Evolutionary conservation across 2,888 invertebrate species (phyloP).

Genomic region (Gastracanthus pulcherrimus): DNA sequence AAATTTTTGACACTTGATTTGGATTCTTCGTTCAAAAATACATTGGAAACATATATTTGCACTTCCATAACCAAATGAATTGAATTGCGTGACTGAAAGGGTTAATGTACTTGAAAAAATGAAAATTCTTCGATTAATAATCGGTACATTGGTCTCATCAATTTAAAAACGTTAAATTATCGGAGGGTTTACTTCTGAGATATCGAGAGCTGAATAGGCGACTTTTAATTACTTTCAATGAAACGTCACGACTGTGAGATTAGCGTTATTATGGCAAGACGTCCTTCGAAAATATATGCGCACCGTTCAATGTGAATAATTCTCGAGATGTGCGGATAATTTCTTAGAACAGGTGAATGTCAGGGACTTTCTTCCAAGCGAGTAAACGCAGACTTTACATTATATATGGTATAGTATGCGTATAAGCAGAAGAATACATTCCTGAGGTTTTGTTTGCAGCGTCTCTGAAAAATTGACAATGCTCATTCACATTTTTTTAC

Average conservation of each 20-base stretch:
- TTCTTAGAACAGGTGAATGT: background rate
- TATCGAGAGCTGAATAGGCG: background rate
- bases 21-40: too few relatives aligned
- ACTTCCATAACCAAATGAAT: too few relatives aligned
- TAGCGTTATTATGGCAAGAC: slow-evolving; percentile 1
- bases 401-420: background rate
- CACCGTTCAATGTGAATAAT: background rate
- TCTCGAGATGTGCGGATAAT: background rate
- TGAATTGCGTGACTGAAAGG: too few relatives aligned
- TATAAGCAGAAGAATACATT: background rate
- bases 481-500: background rate
- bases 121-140: background rate
- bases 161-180: background rate
- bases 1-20: too few relatives aligned
- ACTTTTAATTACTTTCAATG: slow-evolving; percentile 9
- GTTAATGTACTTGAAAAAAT: background rate
- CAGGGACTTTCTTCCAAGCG: slow-evolving; percentile 7
- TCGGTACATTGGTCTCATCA: background rate
- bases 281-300: slow-evolving; percentile 25
- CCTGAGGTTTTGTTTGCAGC: background rate
- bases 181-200: background rate
- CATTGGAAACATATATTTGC: too few relatives aligned
- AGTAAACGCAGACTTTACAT: background rate
- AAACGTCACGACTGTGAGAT: slow-evolving; percentile 4
- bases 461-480: background rate